Evolutionary conservation across 2,113 vertebrate genomes (phyloP).

Genomic region (Ammodytes dubius): DNA sequence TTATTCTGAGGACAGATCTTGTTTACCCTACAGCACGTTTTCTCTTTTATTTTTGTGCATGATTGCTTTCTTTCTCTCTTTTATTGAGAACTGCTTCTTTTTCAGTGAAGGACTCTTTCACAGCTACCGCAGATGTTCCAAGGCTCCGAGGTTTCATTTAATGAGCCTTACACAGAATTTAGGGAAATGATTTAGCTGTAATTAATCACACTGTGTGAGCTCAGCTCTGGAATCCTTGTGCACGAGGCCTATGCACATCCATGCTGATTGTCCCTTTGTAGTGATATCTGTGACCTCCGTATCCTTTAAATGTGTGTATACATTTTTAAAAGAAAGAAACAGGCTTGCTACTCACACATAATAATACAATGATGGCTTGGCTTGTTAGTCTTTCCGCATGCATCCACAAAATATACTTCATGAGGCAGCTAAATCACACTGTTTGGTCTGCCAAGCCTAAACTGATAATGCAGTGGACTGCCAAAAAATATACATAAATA

Average conservation of each 20-base stretch:
- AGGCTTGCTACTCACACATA: conserved; percentile 3
- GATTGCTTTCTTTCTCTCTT: background rate
- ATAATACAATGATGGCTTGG: background rate
- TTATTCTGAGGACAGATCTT: background rate
- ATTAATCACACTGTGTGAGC: conserved; percentile 55
- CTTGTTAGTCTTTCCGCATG: conserved; percentile 1
- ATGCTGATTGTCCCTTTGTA: conserved; percentile 11
- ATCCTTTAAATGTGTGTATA: background rate
- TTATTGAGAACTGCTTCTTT: conserved; percentile 5
- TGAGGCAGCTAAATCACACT: conserved; percentile 4
- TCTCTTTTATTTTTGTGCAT: background rate
- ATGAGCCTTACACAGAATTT: conserved; percentile 47
- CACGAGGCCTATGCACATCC: conserved; percentile 39
- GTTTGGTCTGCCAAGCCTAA: conserved; percentile 6
- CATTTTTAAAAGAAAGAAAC: background rate
- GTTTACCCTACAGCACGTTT: background rate
- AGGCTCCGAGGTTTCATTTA: conserved; percentile 33
- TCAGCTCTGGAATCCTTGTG: conserved; percentile 21
- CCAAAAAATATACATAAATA: conserved; percentile 16
- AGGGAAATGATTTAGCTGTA: conserved; percentile 39
- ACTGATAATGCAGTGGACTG: conserved; percentile 1
- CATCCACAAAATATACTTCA: conserved; percentile 4
- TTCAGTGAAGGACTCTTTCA: conserved; percentile 12
- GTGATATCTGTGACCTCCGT: conserved; percentile 16
- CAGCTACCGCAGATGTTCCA: conserved; percentile 37